phyloP scores from a whole-genome alignment of 2,113 vertebrate genomes.

The Cololabis saira region DNA sequence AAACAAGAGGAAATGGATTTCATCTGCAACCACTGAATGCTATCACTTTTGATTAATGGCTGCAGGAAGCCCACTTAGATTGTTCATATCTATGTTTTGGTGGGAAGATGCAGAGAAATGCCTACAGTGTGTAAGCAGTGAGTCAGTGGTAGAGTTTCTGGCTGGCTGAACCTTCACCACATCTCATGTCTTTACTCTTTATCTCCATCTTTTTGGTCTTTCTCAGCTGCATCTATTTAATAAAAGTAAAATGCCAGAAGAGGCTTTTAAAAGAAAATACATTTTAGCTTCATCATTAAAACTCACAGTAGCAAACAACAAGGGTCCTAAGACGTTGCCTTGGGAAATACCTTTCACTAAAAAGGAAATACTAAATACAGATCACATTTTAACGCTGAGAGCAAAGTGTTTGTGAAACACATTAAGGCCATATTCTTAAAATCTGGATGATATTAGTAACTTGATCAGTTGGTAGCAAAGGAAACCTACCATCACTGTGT shows the following conservation, averaged over 20 bases:
- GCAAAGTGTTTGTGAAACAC: background rate
- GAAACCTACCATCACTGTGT: constrained; percentile 11
- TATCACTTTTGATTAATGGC: constrained; percentile 67
- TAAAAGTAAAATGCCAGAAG: background rate
- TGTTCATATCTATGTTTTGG: constrained; percentile 26
- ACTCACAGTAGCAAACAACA: background rate
- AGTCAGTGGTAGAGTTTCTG: background rate
- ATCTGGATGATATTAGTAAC: constrained; percentile 24
- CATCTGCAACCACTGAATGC: constrained; percentile 72
- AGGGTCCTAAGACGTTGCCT: constrained; percentile 7
- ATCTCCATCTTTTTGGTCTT: background rate
- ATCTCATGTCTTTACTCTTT: background rate
- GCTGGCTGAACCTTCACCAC: background rate
- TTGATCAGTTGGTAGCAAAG: constrained; percentile 5
- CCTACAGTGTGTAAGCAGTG: background rate
- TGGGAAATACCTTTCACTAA: constrained; percentile 9
- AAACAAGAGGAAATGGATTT: constrained; percentile 67
- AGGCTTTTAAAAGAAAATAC: too few relatives aligned
- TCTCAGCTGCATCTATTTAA: background rate
- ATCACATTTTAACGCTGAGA: background rate
- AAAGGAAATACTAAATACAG: background rate
- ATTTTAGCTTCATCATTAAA: too few relatives aligned
- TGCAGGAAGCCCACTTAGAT: constrained; percentile 48
- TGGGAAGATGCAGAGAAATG: constrained; percentile 15
- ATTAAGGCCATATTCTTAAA: background rate